A percentile compares a stretch with the other conserved stretches of the same genome.
Conservation (phyloP, 1,140 invertebrate genomes). For the Aphelenchoides avenae region DNA sequence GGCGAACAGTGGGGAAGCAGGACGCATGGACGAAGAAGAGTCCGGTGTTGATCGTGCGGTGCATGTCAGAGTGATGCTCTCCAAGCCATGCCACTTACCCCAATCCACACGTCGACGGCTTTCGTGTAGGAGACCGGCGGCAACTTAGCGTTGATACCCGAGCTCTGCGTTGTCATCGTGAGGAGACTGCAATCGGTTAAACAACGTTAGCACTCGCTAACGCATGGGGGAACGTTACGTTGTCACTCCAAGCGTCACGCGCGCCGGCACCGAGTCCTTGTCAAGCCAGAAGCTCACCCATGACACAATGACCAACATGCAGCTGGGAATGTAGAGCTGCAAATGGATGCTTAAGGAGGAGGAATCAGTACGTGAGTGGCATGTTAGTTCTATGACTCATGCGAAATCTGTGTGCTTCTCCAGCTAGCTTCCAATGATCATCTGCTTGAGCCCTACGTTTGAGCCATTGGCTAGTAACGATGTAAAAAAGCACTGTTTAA, state of each 20-base stretch:
- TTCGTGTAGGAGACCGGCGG: slow-evolving; percentile 94
- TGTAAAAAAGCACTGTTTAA: no score
- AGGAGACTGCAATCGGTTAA: slow-evolving; percentile 73
- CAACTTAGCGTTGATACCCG: slow-evolving; percentile 88
- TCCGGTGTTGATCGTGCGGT: no score
- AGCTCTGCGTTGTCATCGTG: slow-evolving; percentile 93
- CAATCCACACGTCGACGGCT: slow-evolving; percentile 59
- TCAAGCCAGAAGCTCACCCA: slow-evolving; percentile 66
- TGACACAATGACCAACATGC: slow-evolving; percentile 65
- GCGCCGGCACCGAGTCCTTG: slow-evolving; percentile 61
- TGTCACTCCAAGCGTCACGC: slow-evolving; percentile 52
- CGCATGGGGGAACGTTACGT: slow-evolving; percentile 29
- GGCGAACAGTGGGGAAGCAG: no score
- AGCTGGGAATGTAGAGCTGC: slow-evolving; percentile 59
- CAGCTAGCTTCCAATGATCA: no score
- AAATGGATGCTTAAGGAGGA: no score
- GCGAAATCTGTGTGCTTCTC: no score
- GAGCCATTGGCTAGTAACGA: no score
- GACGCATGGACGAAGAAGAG: no score
- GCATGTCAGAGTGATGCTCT: no score
- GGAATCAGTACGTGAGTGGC: neutral
- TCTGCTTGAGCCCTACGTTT: no score
- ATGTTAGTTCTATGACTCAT: no score
- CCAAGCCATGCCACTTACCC: slow-evolving; percentile 20
- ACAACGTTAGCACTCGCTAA: slow-evolving; percentile 10